Evolutionary conservation across 2,113 vertebrate genomes (phyloP).

Genomic region (Cheirogaleus medius): DNA sequence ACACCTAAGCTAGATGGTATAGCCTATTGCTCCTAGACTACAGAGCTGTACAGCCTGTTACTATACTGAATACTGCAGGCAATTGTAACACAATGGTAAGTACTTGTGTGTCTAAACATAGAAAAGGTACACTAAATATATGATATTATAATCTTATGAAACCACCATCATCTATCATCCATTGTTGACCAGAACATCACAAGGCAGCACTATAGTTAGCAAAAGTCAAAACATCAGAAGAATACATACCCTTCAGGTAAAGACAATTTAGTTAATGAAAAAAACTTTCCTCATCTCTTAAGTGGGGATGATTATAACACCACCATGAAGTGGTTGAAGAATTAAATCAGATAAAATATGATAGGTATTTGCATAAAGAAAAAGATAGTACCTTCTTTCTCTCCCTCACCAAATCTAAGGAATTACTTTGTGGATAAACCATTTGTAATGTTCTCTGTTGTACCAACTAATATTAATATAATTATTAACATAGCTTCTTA

Average conservation of each 20-base stretch:
- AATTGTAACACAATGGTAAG: background rate
- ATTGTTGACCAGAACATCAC: background rate
- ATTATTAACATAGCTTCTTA: background rate
- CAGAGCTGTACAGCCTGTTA: background rate
- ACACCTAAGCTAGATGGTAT: too few relatives aligned
- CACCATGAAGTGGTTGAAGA: background rate
- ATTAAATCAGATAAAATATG: background rate
- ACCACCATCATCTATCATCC: background rate
- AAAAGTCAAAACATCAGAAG: background rate
- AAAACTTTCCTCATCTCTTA: background rate
- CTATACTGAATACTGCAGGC: background rate
- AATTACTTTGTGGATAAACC: background rate
- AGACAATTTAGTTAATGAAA: background rate
- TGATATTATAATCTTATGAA: background rate
- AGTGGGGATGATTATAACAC: background rate
- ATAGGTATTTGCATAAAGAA: background rate
- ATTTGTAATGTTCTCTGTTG: background rate
- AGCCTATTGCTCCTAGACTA: background rate
- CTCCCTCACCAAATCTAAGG: background rate
- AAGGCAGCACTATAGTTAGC: background rate
- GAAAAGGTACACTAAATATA: background rate
- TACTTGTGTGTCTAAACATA: background rate
- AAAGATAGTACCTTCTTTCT: background rate
- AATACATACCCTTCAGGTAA: background rate
- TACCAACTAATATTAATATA: background rate